Conservation (phyloP, 1,140 invertebrate genomes). For the Macrocentrus cingulum region DNA sequence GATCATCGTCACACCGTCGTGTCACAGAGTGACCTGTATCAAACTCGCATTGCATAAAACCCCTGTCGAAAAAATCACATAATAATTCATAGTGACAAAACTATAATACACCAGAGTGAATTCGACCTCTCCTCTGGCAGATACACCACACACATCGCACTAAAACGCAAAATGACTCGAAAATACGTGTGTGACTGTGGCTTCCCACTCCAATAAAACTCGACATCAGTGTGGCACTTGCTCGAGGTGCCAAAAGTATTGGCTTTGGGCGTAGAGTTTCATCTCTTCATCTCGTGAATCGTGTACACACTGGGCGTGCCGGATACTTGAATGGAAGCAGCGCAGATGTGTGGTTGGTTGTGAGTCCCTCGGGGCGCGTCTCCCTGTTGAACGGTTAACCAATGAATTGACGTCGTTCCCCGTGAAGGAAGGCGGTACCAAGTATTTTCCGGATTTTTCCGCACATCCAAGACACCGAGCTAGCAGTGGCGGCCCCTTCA, state of each 20-base stretch:
- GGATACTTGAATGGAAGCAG: not conserved
- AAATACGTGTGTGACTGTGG: not conserved
- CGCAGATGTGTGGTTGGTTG: constrained; percentile 15
- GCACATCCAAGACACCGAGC: not conserved
- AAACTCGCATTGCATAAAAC: too few species aligned
- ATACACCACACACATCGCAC: not conserved
- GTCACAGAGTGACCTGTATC: too few species aligned
- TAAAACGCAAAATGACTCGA: not conserved
- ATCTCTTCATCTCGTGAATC: constrained; percentile 13
- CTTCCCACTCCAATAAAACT: constrained; percentile 11
- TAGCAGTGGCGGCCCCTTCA: not conserved
- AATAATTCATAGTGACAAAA: too few species aligned
- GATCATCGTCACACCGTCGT: too few species aligned
- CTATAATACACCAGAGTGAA: too few species aligned
- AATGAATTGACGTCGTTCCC: not conserved
- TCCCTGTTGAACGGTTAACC: not conserved
- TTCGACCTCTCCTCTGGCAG: too few species aligned
- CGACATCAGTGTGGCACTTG: constrained; percentile 10
- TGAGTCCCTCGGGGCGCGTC: constrained; percentile 9
- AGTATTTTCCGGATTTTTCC: constrained; percentile 30
- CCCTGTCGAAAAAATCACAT: too few species aligned
- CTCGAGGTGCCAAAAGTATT: constrained; percentile 2
- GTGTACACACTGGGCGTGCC: not conserved
- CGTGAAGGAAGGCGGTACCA: constrained; percentile 15
- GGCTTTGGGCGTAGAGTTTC: constrained; percentile 3